Conservation (phyloP, 2,113 vertebrate species). For the Pontoporia blainvillei region DNA sequence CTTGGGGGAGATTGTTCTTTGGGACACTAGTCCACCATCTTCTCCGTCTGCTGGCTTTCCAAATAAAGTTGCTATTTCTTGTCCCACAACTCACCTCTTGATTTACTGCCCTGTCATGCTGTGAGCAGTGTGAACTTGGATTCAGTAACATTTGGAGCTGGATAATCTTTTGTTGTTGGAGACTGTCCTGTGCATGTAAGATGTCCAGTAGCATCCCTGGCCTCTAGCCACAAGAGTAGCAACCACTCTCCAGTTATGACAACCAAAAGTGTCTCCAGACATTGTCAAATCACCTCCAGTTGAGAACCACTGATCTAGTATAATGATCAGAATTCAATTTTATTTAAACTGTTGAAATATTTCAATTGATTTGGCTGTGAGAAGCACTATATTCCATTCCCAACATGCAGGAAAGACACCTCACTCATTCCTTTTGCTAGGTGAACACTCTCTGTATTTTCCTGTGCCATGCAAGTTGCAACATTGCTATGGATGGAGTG, state of each 20-base stretch:
- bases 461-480: neutral
- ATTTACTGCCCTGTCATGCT: neutral
- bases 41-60: neutral
- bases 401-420: neutral
- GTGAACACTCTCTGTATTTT: neutral
- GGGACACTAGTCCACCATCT: neutral
- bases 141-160: neutral
- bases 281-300: neutral
- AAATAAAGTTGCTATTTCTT: neutral
- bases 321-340: neutral
- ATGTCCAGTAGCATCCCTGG: neutral
- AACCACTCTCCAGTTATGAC: neutral
- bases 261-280: neutral
- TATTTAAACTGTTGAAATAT: neutral
- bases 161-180: neutral
- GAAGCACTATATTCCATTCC: neutral
- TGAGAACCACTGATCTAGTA: neutral
- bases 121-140: neutral
- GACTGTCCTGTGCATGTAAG: neutral
- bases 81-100: neutral
- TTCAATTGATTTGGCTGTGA: neutral
- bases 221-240: neutral
- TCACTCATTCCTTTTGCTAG: neutral
- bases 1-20: neutral
- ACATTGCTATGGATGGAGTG: neutral